A percentile compares a stretch with the other conserved stretches of the same genome.
These are phyloP conservation scores for Phataginus tricuspis DNA, from an alignment of 2,797 vertebrate species.

Conservation along the genomic window DNA sequence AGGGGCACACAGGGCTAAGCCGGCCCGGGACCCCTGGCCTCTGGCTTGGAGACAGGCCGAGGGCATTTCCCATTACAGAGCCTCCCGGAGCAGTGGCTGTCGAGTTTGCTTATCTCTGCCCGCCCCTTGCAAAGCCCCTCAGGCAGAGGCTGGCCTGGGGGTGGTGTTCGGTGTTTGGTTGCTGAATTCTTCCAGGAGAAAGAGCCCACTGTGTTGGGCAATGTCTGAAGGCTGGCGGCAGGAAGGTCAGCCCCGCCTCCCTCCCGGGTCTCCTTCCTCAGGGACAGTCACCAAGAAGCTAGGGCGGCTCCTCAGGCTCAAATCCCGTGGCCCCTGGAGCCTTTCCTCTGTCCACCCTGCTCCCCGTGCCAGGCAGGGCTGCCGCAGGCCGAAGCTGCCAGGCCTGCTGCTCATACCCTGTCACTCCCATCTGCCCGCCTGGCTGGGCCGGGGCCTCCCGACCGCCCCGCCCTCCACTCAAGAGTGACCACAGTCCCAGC, in stretches of 20 bases:
- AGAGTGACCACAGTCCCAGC: background rate
- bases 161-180: background rate
- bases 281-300: background rate
- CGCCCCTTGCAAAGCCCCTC: constrained; percentile 7
- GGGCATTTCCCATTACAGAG: background rate
- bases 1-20: background rate
- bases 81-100: background rate
- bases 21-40: background rate
- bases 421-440: background rate
- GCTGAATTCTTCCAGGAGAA: constrained; percentile 16
- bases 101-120: background rate
- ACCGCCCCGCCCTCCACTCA: background rate
- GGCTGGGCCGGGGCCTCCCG: background rate
- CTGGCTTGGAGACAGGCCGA: background rate
- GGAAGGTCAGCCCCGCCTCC: background rate
- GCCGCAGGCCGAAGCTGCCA: background rate
- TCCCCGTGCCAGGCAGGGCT: background rate
- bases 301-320: background rate
- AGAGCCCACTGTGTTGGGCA: constrained; percentile 20
- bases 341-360: no score
- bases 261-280: background rate
- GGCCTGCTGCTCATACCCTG: background rate
- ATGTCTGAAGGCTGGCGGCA: background rate
- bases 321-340: background rate
- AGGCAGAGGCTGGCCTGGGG: background rate